Conservation (phyloP, 2,113 vertebrate species). For the Excalfactoria chinensis region DNA sequence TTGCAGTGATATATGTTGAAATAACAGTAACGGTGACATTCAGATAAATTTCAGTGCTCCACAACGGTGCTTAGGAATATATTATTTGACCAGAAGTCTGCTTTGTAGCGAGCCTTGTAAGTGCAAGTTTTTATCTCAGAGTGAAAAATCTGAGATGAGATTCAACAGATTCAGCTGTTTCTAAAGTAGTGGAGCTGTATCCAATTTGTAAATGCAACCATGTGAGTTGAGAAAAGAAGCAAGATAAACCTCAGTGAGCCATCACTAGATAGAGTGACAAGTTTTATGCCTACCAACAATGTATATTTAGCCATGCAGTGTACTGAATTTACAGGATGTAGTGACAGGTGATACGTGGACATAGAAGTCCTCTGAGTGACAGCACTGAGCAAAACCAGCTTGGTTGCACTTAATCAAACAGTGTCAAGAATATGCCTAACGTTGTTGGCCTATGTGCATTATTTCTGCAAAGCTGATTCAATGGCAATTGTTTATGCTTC, state of each 20-base stretch:
- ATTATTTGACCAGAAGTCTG: background rate
- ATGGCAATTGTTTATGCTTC: constrained; percentile 48
- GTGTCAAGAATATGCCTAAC: background rate
- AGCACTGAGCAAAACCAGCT: background rate
- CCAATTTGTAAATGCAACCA: background rate
- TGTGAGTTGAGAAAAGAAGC: background rate
- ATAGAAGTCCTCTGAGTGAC: background rate
- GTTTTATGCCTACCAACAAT: background rate
- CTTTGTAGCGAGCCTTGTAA: background rate
- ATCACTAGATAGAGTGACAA: background rate
- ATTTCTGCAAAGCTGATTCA: constrained; percentile 57
- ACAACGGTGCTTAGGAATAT: background rate
- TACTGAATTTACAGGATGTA: background rate
- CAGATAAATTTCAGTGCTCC: constrained; percentile 3
- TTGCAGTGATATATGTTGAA: background rate
- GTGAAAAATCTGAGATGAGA: background rate
- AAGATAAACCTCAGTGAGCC: background rate
- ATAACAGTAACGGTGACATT: background rate
- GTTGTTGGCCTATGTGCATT: background rate
- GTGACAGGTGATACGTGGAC: background rate
- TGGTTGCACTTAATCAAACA: background rate
- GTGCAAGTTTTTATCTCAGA: background rate
- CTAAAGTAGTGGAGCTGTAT: background rate
- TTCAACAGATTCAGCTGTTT: background rate
- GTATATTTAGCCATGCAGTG: background rate